Evolutionary conservation across 2,797 vertebrate species (phyloP), one percentile per base, ranked within the genome.

Genomic region (Neoniphon sammara): DNA sequence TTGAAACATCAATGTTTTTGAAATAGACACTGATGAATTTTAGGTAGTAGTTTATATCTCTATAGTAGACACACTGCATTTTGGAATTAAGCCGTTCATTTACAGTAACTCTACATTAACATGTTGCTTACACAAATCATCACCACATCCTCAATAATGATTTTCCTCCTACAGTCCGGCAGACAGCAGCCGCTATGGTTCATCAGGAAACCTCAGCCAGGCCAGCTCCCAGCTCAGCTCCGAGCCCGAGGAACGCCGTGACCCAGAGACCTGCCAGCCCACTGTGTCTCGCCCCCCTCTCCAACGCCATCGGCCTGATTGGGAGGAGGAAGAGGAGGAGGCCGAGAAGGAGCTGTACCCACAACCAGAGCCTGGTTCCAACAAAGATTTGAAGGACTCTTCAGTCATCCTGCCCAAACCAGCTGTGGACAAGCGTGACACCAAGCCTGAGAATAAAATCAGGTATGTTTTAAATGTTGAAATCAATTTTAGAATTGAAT

Each of bases 141-240:
- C 7, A 50, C 10, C 7, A 27, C 64, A 46, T 67, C 67, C 9
- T 74, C 52, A 81, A 49, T 27, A 52, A 80, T 25, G 71, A 42
- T 54, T 7, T 2, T 68, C 46, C 12, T 15, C 79, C 86, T 78
- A 67, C 85, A 99, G 98, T 89, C 96, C 96, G 25, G 93, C 90
- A 68, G 94, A 95, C 86, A 96, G 96, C 86, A 96, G 95, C 85
- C 95, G 93, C 75, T 96, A 95, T 5, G 94, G 96, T 69, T 98
- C 97, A 15, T 97, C 96, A 15, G 96, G 96, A 56, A 97, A 97
- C 85, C 93, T 97, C 77, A 98, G 97, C 87, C 96, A 95, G 70
- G 93, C 91, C 57, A 97, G 96, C 88, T 97, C 96, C 80, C 96
- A 96, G 84, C 93, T 96, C 57, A 97, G 96, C 79, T 95, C 96